Evolutionary conservation across 1,140 invertebrate genomes (phyloP).

Genomic region (Daktulosphaira vitifoliae): DNA sequence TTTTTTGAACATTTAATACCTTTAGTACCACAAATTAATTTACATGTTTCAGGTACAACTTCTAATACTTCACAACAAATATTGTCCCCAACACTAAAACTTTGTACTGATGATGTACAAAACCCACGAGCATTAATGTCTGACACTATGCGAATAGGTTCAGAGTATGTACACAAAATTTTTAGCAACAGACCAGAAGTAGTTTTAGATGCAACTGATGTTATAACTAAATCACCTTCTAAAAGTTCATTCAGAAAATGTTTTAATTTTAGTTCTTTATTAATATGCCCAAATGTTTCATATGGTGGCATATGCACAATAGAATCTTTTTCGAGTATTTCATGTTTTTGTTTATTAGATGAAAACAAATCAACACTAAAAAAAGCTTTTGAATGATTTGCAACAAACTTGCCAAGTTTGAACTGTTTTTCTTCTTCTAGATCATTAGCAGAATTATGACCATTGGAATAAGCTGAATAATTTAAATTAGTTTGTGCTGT

Average conservation of each 20-base stretch:
- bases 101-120: slow-evolving; percentile 57
- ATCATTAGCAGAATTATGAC: slow-evolving; percentile 7
- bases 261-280: slow-evolving; percentile 58
- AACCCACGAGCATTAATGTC: slow-evolving; percentile 62
- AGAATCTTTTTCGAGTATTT: slow-evolving; percentile 50
- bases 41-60: slow-evolving; percentile 75
- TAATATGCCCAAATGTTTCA: slow-evolving; percentile 67
- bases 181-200: slow-evolving; percentile 67
- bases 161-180: slow-evolving; percentile 70
- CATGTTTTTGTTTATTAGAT: slow-evolving; percentile 14
- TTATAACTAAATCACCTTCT: slow-evolving; percentile 73
- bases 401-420: slow-evolving; percentile 19
- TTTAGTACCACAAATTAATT: slow-evolving; percentile 78
- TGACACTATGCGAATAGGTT: slow-evolving; percentile 64
- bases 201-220: slow-evolving; percentile 62
- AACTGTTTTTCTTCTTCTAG: slow-evolving; percentile 17
- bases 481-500: slow-evolving; percentile 7
- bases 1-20: slow-evolving; percentile 48
- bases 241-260: slow-evolving; percentile 43
- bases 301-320: slow-evolving; percentile 76
- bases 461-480: slow-evolving; percentile 17
- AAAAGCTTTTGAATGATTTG: slow-evolving; percentile 22
- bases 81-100: slow-evolving; percentile 71
- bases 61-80: slow-evolving; percentile 80
- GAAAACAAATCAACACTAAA: slow-evolving; percentile 19